These are phyloP conservation scores for Phrynocephalus vlangalii DNA, from an alignment of 2,797 vertebrate species.

Conservation along the genomic window DNA sequence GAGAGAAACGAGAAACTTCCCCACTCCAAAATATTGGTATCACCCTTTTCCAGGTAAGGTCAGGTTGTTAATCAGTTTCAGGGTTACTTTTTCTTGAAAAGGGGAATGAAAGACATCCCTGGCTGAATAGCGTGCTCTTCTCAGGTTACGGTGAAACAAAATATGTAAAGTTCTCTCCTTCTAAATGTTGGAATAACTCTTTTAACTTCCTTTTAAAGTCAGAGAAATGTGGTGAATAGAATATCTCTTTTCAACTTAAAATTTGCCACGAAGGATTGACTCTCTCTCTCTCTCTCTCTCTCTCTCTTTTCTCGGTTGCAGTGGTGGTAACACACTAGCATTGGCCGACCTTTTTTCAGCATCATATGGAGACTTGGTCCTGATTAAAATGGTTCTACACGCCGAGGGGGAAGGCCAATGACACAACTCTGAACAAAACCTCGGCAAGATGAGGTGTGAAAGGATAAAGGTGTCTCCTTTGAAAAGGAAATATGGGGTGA, in stretches of 20 bases:
- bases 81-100: constrained; percentile 76
- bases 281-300: constrained; percentile 58
- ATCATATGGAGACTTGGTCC: constrained; percentile 75
- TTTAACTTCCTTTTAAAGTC: constrained; percentile 81
- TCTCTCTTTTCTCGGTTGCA: constrained; percentile 72
- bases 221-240: constrained; percentile 79
- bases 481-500: constrained; percentile 56
- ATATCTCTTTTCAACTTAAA: constrained; percentile 80
- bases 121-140: constrained; percentile 75
- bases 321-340: constrained; percentile 70
- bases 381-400: constrained; percentile 81
- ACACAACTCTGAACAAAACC: constrained; percentile 77
- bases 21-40: constrained; percentile 68
- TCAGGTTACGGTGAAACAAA: constrained; percentile 77
- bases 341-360: constrained; percentile 73
- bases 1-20: constrained; percentile 25
- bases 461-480: constrained; percentile 72
- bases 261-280: constrained; percentile 75
- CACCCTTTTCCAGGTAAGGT: constrained; percentile 68
- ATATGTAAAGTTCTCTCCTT: constrained; percentile 80
- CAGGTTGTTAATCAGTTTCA: constrained; percentile 77
- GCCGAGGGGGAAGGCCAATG: constrained; percentile 75
- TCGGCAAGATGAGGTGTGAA: constrained; percentile 76
- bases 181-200: constrained; percentile 75
- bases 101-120: constrained; percentile 75